Conservation (phyloP, 2,797 vertebrate species). For the Amniataba percoides region DNA sequence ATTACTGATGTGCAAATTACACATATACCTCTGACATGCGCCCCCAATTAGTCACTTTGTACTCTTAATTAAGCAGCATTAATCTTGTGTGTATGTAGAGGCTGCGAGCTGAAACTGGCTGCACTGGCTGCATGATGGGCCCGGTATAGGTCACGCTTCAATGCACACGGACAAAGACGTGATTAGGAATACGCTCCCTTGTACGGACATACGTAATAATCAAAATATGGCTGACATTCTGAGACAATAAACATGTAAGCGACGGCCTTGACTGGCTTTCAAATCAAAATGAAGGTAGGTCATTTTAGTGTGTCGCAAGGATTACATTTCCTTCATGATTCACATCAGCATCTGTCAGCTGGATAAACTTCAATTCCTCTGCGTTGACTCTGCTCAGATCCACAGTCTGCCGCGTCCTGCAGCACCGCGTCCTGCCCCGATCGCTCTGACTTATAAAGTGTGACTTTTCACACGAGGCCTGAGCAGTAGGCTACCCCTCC, state of each 20-base stretch:
- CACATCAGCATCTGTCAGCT: conserved; percentile 21
- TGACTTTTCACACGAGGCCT: conserved; percentile 58
- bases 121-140: conserved; percentile 49
- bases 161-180: conserved; percentile 51
- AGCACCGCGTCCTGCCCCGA: conserved; percentile 16
- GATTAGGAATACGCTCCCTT: conserved; percentile 33
- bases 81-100: conserved; percentile 68
- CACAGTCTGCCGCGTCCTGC: conserved; percentile 24
- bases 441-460: conserved; percentile 49
- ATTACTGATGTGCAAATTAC: conserved; percentile 74
- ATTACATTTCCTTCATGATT: not conserved
- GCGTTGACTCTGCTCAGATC: conserved; percentile 25
- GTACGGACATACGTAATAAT: conserved; percentile 16
- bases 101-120: conserved; percentile 64
- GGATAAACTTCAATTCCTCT: conserved; percentile 5
- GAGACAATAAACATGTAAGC: conserved; percentile 12
- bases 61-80: conserved; percentile 77
- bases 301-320: conserved; percentile 4
- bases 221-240: not conserved
- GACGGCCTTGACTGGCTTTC: conserved; percentile 9
- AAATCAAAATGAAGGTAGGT: conserved; percentile 1
- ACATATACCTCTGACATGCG: conserved; percentile 72
- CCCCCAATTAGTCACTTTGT: conserved; percentile 76
- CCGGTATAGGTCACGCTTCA: conserved; percentile 56
- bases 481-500: conserved; percentile 47